Evolutionary conservation across 2,113 vertebrate species (phyloP), one percentile per base, ranked within the genome.

Genomic region (Recurvirostra avosetta): DNA sequence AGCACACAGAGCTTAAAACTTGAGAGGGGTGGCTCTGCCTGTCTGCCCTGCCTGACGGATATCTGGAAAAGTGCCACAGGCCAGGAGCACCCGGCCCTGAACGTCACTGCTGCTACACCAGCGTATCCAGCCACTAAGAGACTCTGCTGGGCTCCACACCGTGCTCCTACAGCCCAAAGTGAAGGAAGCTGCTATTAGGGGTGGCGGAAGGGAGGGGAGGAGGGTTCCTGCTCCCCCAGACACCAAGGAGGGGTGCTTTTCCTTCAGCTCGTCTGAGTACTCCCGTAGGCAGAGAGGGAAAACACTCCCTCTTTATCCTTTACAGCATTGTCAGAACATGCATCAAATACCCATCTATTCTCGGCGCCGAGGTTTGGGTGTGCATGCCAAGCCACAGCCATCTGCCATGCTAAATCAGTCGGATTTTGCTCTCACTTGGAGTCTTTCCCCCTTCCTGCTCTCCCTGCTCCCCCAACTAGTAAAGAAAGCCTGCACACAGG

Each of bases 331-430:
- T 58, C 72, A 61, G 78, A 70, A 40, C 68, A 40, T 0, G 56
- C 78, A 74, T 36, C 67, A 34, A 56, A 59, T 5, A 17, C 66
- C 49, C 62, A n/a, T 41, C 92, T 90, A 86, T 86, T 92, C 94
- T 52, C 23, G 9, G 94, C 27, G 3, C 53, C 6, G 21, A 67
- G 82, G 70, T 15, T 13, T 20, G 78, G 66, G 26, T 8, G 65
- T 15, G 41, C 29, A 11, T 73, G 91, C 94, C 94, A 93, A 94
- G 79, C 86, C 94, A 15, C 82, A 86, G 91, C 96, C 92, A 94
- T 96, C 96, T 95, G 96, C 94, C 88, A 79, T 3, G 14, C 70
- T 36, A 41, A 75, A 85, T 40, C 91, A 29, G 56, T 25, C 61
- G 7, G 17, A 17, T 34, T 73, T 47, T 15, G 62, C 83, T 84